These are phyloP conservation scores for Schizopygopsis malacanthus DNA, from an alignment of 2,797 vertebrate species.

Conservation along the genomic window DNA sequence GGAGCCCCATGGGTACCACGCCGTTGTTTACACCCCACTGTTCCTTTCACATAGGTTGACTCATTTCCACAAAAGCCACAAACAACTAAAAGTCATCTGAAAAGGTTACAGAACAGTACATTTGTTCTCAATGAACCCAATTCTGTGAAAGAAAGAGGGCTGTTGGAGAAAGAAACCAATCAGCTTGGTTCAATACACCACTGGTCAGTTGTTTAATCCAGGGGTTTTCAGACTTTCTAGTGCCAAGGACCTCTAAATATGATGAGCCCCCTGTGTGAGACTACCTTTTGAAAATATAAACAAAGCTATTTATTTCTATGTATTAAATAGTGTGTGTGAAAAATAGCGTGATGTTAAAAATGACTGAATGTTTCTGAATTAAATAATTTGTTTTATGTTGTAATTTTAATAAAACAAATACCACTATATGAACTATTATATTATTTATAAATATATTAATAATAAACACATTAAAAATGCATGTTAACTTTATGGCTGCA, in stretches of 20 bases:
- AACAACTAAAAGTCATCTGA: constrained; percentile 49
- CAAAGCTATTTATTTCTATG: background rate
- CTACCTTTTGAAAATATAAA: background rate
- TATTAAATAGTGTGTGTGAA: background rate
- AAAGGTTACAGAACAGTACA: constrained; percentile 51
- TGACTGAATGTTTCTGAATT: too few species aligned
- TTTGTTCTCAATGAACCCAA: constrained; percentile 33
- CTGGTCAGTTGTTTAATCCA: constrained; percentile 1
- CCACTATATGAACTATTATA: background rate
- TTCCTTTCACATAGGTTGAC: constrained; percentile 49
- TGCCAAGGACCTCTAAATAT: constrained; percentile 2
- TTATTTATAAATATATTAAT: background rate
- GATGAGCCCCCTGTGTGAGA: background rate
- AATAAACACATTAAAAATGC: too few species aligned
- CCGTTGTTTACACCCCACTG: constrained; percentile 33
- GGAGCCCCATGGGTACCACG: constrained; percentile 22
- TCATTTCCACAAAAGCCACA: constrained; percentile 41
- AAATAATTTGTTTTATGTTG: background rate
- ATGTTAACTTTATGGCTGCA: too few species aligned
- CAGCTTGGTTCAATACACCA: background rate
- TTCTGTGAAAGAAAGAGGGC: constrained; percentile 19
- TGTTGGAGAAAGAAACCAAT: constrained; percentile 27
- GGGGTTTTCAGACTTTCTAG: background rate
- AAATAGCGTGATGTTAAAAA: too few species aligned
- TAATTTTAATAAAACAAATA: background rate